Evolutionary conservation across 2,113 vertebrate species (phyloP).

Genomic region (Mirounga angustirostris): DNA sequence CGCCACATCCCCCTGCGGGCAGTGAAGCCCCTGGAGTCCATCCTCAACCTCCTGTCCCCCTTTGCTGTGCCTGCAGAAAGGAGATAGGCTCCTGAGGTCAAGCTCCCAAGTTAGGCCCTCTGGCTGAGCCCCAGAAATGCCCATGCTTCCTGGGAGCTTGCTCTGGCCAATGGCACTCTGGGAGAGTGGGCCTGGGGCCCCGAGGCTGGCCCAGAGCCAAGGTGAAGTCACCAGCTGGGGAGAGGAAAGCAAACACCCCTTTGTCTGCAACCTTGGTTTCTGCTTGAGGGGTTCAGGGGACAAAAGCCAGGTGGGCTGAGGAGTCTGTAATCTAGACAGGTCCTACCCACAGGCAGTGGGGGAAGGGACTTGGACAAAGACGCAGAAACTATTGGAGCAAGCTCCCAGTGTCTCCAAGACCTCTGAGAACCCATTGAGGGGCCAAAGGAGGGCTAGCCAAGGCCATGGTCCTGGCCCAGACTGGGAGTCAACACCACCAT

Average conservation of each 20-base stretch:
- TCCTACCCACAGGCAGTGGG: rapidly evolving
- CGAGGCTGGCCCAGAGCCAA: not conserved
- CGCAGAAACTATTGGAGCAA: not conserved
- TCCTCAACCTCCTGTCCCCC: not conserved
- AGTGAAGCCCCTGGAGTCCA: rapidly evolving
- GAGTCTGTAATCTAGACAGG: not conserved
- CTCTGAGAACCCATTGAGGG: not conserved
- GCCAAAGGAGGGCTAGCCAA: not conserved
- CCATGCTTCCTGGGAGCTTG: rapidly evolving
- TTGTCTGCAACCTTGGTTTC: not conserved
- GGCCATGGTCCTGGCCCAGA: rapidly evolving
- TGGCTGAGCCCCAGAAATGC: rapidly evolving
- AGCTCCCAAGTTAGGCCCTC: not conserved
- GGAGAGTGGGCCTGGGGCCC: not conserved
- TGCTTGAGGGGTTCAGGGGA: not conserved
- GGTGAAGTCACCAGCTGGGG: rapidly evolving
- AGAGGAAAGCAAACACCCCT: not conserved
- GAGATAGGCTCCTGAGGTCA: not conserved
- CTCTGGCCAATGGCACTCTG: rapidly evolving
- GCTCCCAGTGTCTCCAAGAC: rapidly evolving
- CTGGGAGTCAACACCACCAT: rapidly evolving
- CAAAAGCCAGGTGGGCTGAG: not conserved
- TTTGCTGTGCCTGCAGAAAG: rapidly evolving
- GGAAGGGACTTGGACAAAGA: rapidly evolving
- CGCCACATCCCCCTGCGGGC: rapidly evolving